Evolutionary conservation across 2,888 invertebrate genomes (phyloP), one percentile per base, ranked within the genome.

Genomic region (Tetramorium bicarinatum): DNA sequence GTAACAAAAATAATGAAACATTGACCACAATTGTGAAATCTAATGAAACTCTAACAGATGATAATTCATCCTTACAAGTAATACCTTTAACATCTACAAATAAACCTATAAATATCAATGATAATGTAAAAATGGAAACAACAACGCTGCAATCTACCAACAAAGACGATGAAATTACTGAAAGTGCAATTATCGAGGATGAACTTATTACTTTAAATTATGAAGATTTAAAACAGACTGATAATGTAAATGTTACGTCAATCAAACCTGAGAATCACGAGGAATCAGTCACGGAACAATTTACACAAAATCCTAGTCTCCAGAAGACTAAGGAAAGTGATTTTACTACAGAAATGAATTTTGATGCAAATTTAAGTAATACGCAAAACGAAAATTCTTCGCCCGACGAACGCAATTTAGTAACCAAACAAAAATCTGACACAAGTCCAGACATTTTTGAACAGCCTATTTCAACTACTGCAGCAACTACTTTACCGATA

Each of bases 51-150:
- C 47, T 34, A 34, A 29, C 84, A 87, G 86, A 83, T 85, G 44
- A 82, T 79, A 59, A 84, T 9, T 86, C 84, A 81, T 82, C 91
- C 1, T 86, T 84, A 93, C 94, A 91, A 83, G 88, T 89, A n/a
- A 85, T 88, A 67, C 87, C 91, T 56, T 83, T 89, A 66, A 86
- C 87, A 56, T 47, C 82, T 6, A 75, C 88, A n/a, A 82, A 88
- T 81, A 64, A 75, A 79, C 66, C 84, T 18, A 84, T 74, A 13
- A 85, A 89, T 82, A 85, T 86, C 11, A 88, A 86, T 49, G 47
- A 47, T 41, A 34, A 62, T 4, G 15, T 61, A n/a, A 61, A 64
- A 56, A 82, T 9, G 15, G 71, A 81, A 25, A 64, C 34, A 34
- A 62, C 29, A 7, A 82, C 67, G 18, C 34, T 49, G 2, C 49